Percentiles rank a stretch among this genome's conserved stretches.
These are phyloP conservation scores for Laterallus jamaicensis DNA, from an alignment of 2,113 vertebrate species.

Conservation along the genomic window DNA sequence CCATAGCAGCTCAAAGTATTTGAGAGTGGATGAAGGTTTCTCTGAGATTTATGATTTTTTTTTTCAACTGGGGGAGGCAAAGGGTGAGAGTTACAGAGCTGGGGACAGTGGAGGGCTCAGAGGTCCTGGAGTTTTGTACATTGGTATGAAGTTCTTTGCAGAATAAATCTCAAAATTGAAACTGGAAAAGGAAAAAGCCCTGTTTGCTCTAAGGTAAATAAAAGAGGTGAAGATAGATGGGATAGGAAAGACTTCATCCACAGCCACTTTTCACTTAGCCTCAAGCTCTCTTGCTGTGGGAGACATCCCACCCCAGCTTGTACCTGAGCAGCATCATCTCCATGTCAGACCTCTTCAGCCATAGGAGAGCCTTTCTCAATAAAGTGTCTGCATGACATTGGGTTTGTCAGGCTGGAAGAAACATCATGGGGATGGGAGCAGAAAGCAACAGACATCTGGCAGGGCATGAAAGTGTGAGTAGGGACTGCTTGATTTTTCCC, in stretches of 20 bases:
- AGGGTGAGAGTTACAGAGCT: background rate
- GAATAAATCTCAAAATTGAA: background rate
- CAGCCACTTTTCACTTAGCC: background rate
- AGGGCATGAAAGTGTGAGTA: background rate
- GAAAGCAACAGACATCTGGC: background rate
- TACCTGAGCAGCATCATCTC: background rate
- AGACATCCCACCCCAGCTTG: background rate
- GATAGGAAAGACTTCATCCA: background rate
- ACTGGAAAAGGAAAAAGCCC: background rate
- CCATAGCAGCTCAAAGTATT: background rate
- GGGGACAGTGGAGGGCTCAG: background rate
- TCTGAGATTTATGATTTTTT: background rate
- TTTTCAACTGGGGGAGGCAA: background rate
- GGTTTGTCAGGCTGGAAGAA: background rate
- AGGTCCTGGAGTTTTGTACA: background rate
- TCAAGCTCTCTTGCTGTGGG: background rate
- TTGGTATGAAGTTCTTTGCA: background rate
- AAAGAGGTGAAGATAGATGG: background rate
- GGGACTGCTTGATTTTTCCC: background rate
- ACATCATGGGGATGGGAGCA: background rate
- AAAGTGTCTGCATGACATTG: background rate
- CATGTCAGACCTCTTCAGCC: background rate
- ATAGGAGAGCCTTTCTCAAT: background rate
- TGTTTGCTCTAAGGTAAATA: background rate
- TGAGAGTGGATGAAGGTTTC: background rate